phyloP scores from a whole-genome alignment of 2,797 vertebrate species.

The Xiphophorus birchmanni region DNA sequence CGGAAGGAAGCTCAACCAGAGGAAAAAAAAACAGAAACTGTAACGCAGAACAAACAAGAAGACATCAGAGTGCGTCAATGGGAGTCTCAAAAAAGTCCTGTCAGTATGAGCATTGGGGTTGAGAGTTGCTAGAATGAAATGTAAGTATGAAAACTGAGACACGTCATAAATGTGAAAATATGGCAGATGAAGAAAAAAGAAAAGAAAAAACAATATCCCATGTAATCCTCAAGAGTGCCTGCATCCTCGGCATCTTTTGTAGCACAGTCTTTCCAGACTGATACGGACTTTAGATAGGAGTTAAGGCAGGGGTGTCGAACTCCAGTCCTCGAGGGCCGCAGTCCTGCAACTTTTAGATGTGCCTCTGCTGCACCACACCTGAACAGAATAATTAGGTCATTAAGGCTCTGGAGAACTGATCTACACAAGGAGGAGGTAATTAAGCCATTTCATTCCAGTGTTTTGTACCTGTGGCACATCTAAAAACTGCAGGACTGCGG shows the following conservation, averaged over 20 bases:
- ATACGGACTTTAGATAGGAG: slow-evolving; percentile 4
- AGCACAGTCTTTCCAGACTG: slow-evolving; percentile 17
- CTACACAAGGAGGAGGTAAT: too few species aligned
- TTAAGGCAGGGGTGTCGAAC: not conserved
- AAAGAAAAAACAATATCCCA: not conserved
- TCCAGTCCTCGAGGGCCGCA: too few species aligned
- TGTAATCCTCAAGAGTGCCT: slow-evolving; percentile 24
- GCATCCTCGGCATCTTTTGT: slow-evolving; percentile 13
- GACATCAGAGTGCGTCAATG: not conserved
- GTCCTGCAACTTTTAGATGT: too few species aligned
- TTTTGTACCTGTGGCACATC: too few species aligned
- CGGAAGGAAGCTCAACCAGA: not conserved
- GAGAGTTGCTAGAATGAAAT: not conserved
- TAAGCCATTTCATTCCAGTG: too few species aligned
- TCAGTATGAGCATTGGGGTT: not conserved
- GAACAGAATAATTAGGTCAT: too few species aligned
- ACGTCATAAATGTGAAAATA: not conserved
- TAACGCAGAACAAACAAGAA: not conserved
- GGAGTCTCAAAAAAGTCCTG: not conserved
- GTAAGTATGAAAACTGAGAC: not conserved
- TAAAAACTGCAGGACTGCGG: too few species aligned
- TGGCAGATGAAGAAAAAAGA: not conserved
- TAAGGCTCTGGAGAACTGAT: too few species aligned
- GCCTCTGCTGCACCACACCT: too few species aligned
- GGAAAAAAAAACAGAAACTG: not conserved